These are phyloP conservation scores for Symphodus melops DNA, from an alignment of 2,113 vertebrate genomes.

Conservation along the genomic window DNA sequence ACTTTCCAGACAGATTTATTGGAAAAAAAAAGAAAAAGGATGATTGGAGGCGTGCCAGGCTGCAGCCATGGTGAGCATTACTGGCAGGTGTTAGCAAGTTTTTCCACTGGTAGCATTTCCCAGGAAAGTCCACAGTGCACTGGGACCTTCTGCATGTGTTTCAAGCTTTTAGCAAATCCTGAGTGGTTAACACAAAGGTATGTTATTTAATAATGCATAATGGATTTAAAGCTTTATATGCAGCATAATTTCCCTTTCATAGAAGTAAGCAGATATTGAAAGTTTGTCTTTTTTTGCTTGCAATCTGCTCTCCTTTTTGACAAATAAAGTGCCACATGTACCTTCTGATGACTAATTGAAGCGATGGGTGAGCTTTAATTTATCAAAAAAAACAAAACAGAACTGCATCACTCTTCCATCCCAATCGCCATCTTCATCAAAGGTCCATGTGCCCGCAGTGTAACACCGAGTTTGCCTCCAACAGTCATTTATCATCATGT, in stretches of 20 bases:
- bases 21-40: slow-evolving; percentile 36
- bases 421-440: slow-evolving; percentile 47
- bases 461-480: slow-evolving; percentile 61
- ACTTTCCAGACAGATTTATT: slow-evolving; percentile 73
- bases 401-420: slow-evolving; percentile 26
- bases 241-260: background rate
- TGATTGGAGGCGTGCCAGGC: slow-evolving; percentile 66
- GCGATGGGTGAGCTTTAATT: slow-evolving; percentile 36
- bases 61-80: slow-evolving; percentile 53
- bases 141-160: slow-evolving; percentile 38
- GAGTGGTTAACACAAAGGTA: slow-evolving; percentile 16
- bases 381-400: slow-evolving; percentile 55
- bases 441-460: slow-evolving; percentile 40
- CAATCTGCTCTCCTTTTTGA: slow-evolving; percentile 44
- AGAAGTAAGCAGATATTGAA: slow-evolving; percentile 32
- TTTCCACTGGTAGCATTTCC: slow-evolving; percentile 54
- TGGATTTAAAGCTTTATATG: too few relatives aligned
- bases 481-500: slow-evolving; percentile 72
- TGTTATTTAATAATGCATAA: slow-evolving; percentile 4
- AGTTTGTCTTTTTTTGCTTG: slow-evolving; percentile 32
- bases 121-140: slow-evolving; percentile 13
- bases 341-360: slow-evolving; percentile 48
- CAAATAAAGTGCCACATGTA: slow-evolving; percentile 55
- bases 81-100: slow-evolving; percentile 64
- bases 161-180: slow-evolving; percentile 24